phyloP scores from a whole-genome alignment of 1,140 invertebrate species.

The Drosophila littoralis region DNA sequence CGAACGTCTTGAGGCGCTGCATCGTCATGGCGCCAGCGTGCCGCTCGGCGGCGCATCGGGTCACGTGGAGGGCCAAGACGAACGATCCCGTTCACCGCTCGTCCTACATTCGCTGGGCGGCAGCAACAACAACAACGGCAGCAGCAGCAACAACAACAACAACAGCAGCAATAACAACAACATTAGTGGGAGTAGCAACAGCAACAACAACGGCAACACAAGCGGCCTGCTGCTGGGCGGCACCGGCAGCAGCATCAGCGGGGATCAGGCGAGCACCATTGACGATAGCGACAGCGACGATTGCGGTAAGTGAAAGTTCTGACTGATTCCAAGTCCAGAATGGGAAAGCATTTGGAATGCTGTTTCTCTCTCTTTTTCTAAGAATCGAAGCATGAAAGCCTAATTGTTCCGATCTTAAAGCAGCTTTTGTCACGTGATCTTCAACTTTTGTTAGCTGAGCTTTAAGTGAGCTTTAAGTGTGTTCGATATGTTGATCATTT shows the following conservation, averaged over 20 bases:
- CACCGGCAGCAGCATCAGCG: slow-evolving; percentile 77
- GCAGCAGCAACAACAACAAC: slow-evolving; percentile 22
- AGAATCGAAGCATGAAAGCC: background rate
- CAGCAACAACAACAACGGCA: slow-evolving; percentile 39
- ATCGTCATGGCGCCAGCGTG: slow-evolving; percentile 36
- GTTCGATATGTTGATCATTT: too few relatives aligned
- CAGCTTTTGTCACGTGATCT: background rate
- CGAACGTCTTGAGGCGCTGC: slow-evolving; percentile 40
- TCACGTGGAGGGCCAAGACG: slow-evolving; percentile 53
- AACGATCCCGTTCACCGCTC: slow-evolving; percentile 78
- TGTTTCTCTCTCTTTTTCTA: background rate
- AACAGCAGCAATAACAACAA: slow-evolving; percentile 40
- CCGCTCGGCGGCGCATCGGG: slow-evolving; percentile 15
- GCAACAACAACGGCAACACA: slow-evolving; percentile 42
- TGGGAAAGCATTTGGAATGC: too few relatives aligned
- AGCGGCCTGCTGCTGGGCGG: slow-evolving; percentile 57
- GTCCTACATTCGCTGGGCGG: slow-evolving; percentile 54
- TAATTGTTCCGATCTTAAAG: background rate
- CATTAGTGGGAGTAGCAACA: slow-evolving; percentile 26
- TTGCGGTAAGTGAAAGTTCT: slow-evolving; percentile 63
- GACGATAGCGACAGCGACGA: slow-evolving; percentile 83
- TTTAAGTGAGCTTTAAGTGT: background rate
- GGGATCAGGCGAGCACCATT: slow-evolving; percentile 75
- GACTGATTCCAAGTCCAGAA: too few relatives aligned
- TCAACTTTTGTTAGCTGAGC: background rate